Evolutionary conservation across 2,888 invertebrate species (phyloP).

Genomic region (Malthinus flaveolus): DNA sequence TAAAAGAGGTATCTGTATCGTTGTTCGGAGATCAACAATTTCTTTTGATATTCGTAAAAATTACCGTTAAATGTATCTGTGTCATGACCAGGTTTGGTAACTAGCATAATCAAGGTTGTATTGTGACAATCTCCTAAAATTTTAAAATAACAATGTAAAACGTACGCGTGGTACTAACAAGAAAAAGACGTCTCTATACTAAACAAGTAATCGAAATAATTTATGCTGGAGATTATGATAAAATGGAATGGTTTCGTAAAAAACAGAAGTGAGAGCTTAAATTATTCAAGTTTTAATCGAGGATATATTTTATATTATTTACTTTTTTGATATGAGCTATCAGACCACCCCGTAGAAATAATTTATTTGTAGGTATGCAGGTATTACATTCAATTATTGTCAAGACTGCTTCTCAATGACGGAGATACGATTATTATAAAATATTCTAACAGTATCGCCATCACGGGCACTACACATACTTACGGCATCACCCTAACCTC

Average conservation of each 20-base stretch:
- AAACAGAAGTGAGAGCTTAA: no score
- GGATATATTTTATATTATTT: no score
- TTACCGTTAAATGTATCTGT: conserved; percentile 34
- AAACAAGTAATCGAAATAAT: not conserved
- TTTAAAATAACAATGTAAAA: conserved; percentile 11
- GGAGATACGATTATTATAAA: no score
- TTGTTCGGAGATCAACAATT: conserved; percentile 30
- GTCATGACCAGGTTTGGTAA: conserved; percentile 36
- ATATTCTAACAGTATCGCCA: no score
- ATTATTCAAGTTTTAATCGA: no score
- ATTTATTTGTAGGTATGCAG: no score
- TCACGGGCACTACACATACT: no score
- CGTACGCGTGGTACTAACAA: not conserved
- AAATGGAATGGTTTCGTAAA: not conserved
- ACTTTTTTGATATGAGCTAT: no score
- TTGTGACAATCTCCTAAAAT: conserved; percentile 25
- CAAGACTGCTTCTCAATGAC: no score
- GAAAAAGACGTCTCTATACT: not conserved
- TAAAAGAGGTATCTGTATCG: conserved; percentile 24
- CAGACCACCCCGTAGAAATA: no score
- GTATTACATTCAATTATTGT: no score
- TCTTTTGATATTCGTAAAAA: conserved; percentile 33
- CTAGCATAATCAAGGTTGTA: conserved; percentile 30
- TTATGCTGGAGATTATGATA: not conserved
- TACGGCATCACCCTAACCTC: no score